Base-by-base conservation (phyloP, 2,888 invertebrate species). In the Hirtodrosophila confusa region DNA sequence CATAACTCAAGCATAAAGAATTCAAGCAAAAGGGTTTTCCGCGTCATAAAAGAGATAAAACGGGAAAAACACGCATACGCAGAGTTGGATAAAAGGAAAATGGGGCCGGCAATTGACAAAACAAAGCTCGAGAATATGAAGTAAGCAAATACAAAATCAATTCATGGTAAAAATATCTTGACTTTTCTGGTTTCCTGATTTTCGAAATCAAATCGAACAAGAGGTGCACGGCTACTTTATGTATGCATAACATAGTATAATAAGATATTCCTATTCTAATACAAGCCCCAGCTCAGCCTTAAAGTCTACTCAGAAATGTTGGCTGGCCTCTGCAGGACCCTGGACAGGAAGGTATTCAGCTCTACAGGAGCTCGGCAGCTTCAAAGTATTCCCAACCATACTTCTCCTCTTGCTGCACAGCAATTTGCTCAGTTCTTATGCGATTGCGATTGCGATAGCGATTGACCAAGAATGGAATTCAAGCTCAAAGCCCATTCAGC, bases 11-110 rank as follows among this genome's bases (percentile, higher is more conserved):
- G 69, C 49, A 45, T 36, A 75, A 72, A 54, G 62, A 75, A 70
- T 68, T 62, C 58, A 17, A 64, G 39, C 61, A 55, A 83, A 86
- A 80, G 84, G 80, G 82, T 69, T 82, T 82, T 83, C 70, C 84
- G 70, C 86, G 44, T 67, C 80, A 86, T 83, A 86, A 83, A 86
- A 66, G 54, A 49, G 49, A 50, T 45, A 57, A 57, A 70, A 37
- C 9, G 17, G 31, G 36, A 57, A 47, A 65, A 61, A 61, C 47
- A 69, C 60, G 37, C 11, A 51, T 40, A 50, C 50, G 37, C 74
- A 66, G 69, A 54, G 79, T 3, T 71, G 77, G 51, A 33, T 23
- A 41, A 12, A 27, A 9, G 31, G 9, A 31, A 31, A 11, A 10
- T 29, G 41, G 0, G 3, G 55, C 11, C 10, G 11, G 23, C 33